A percentile compares a stretch with the other conserved stretches of the same genome.
These are phyloP conservation scores for Plectus sambesii DNA, from an alignment of 1,140 invertebrate genomes.

Conservation along the genomic window DNA sequence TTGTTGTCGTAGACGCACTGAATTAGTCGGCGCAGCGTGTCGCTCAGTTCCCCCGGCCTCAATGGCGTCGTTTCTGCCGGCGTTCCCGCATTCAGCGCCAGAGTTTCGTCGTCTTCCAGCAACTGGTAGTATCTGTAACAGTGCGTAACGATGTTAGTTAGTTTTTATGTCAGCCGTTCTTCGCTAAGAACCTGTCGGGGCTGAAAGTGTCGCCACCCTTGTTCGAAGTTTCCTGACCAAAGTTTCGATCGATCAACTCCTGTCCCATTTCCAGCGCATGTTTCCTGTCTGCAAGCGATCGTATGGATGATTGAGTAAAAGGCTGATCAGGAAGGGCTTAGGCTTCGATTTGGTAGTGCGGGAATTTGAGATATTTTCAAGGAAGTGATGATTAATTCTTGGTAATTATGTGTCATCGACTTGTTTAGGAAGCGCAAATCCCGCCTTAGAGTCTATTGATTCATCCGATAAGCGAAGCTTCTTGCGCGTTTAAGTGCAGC, in stretches of 20 bases:
- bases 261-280: constrained; percentile 46
- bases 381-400: too few relatives aligned
- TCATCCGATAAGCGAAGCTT: too few relatives aligned
- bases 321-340: too few relatives aligned
- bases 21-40: constrained; percentile 45
- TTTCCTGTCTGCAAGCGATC: constrained; percentile 34
- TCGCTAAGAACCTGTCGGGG: constrained; percentile 28
- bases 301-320: too few relatives aligned
- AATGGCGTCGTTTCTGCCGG: constrained; percentile 12
- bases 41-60: constrained; percentile 46
- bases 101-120: constrained; percentile 45
- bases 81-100: constrained; percentile 42
- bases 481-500: too few relatives aligned
- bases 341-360: too few relatives aligned
- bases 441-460: too few relatives aligned
- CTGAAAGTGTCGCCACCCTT: constrained; percentile 21
- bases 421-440: too few relatives aligned
- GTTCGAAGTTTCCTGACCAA: constrained; percentile 37
- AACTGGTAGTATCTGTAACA: constrained; percentile 37
- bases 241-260: constrained; percentile 45
- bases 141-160: not conserved
- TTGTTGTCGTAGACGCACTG: constrained; percentile 46
- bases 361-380: too few relatives aligned
- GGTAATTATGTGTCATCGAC: too few relatives aligned
- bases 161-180: constrained; percentile 24